These are phyloP conservation scores for Megaustenia siamemsis DNA, from an alignment of 2,888 invertebrate species.

Conservation along the genomic window DNA sequence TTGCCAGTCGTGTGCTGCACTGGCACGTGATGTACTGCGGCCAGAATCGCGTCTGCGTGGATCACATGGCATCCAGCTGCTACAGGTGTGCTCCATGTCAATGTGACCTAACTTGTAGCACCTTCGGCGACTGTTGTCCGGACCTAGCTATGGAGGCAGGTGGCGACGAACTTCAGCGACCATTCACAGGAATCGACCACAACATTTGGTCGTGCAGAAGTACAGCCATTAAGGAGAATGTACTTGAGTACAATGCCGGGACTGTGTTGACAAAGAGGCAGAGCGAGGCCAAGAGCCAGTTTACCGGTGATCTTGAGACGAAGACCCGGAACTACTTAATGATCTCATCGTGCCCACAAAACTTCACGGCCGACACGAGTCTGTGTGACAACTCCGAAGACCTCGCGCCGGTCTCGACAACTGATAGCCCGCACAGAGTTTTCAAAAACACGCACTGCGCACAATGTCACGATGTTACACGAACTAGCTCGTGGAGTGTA, in stretches of 20 bases:
- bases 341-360: constrained; percentile 28
- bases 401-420: constrained; percentile 17
- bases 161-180: background rate
- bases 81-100: constrained; percentile 57
- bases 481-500: constrained; percentile 14
- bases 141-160: constrained; percentile 50
- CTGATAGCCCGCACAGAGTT: background rate
- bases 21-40: constrained; percentile 45
- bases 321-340: constrained; percentile 23
- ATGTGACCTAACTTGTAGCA: constrained; percentile 58
- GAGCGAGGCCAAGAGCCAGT: background rate
- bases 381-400: background rate
- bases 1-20: constrained; percentile 12
- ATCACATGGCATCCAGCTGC: constrained; percentile 29
- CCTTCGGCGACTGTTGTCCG: constrained; percentile 61
- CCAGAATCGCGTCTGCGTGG: constrained; percentile 24
- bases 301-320: background rate
- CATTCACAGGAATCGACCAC: constrained; percentile 16
- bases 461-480: constrained; percentile 25
- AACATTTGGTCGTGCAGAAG: constrained; percentile 20
- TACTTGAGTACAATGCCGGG: too few relatives aligned
- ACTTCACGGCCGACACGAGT: background rate
- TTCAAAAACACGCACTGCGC: constrained; percentile 40
- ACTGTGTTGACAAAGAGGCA: background rate
- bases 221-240: background rate